phyloP scores from a whole-genome alignment of 2,888 invertebrate species.

The Pseudanteris insignis region DNA sequence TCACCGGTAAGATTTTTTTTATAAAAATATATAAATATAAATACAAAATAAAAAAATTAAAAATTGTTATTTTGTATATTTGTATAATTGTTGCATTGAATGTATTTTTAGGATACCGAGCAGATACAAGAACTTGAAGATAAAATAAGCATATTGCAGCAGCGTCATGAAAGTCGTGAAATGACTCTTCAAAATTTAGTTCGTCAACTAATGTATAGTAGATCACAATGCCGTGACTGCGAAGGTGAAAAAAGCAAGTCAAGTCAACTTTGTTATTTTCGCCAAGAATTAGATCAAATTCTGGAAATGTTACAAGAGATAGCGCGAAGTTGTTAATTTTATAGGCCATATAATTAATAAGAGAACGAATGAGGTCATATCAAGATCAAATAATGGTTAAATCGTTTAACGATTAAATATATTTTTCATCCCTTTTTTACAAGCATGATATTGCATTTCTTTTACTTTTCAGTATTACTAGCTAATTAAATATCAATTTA shows the following conservation, averaged over 20 bases:
- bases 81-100: too few relatives aligned
- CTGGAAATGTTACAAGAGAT: conserved; percentile 63
- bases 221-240: conserved; percentile 61
- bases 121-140: conserved; percentile 61
- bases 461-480: neutral
- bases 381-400: conserved; percentile 31
- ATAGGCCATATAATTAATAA: neutral
- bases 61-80: neutral
- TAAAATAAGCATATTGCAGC: conserved; percentile 61
- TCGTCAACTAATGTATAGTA: conserved; percentile 59
- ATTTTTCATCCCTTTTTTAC: neutral
- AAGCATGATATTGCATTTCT: neutral
- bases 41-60: conserved; percentile 1
- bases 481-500: neutral
- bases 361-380: conserved; percentile 29
- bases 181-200: conserved; percentile 61
- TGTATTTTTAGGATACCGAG: conserved; percentile 60
- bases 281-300: conserved; percentile 63
- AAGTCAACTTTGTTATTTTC: conserved; percentile 60
- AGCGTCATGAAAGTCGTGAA: conserved; percentile 63
- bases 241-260: conserved; percentile 57
- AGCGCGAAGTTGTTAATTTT: conserved; percentile 48
- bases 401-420: conserved; percentile 7
- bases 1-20: too few relatives aligned
- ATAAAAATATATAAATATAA: too few relatives aligned